Percentiles rank a stretch among this genome's conserved stretches.
These are phyloP conservation scores for Ferrisia virgata DNA, from an alignment of 2,888 invertebrate species.

Conservation along the genomic window DNA sequence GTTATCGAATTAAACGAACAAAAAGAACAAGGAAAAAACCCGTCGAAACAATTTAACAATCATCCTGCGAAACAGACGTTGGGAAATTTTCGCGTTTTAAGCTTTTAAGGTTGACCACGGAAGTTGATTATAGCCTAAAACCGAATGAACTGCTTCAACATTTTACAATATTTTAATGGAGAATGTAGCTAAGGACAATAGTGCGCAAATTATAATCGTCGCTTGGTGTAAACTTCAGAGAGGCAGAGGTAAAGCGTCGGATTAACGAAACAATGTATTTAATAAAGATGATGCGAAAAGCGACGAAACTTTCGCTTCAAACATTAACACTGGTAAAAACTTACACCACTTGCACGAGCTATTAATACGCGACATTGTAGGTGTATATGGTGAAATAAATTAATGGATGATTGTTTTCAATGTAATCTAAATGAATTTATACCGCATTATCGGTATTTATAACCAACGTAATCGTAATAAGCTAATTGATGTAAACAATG, in stretches of 20 bases:
- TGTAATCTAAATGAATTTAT: conserved; percentile 4
- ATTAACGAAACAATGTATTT: conserved; percentile 43
- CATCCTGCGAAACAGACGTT: conserved; percentile 17
- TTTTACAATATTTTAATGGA: conserved; percentile 37
- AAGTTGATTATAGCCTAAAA: conserved; percentile 40
- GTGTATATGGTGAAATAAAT: conserved; percentile 12
- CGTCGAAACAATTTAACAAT: conserved; percentile 33
- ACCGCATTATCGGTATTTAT: conserved; percentile 32
- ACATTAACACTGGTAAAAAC: conserved; percentile 34
- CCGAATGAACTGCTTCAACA: conserved; percentile 32
- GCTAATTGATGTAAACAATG: conserved; percentile 15
- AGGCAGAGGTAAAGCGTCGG: neutral
- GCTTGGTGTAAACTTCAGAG: conserved; percentile 31
- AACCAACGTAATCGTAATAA: neutral
- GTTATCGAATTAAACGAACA: conserved; percentile 30
- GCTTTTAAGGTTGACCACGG: conserved; percentile 33
- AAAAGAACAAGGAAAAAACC: conserved; percentile 5
- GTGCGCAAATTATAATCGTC: conserved; percentile 40
- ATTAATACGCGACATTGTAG: conserved; percentile 23
- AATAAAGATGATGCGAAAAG: conserved; percentile 40
- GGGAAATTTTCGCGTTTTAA: conserved; percentile 31
- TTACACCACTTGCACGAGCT: conserved; percentile 28
- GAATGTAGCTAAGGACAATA: conserved; percentile 40
- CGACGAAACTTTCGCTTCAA: conserved; percentile 37
- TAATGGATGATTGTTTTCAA: conserved; percentile 38